Conservation (phyloP, 2,888 invertebrate species). For the Crocallis elinguaria region DNA sequence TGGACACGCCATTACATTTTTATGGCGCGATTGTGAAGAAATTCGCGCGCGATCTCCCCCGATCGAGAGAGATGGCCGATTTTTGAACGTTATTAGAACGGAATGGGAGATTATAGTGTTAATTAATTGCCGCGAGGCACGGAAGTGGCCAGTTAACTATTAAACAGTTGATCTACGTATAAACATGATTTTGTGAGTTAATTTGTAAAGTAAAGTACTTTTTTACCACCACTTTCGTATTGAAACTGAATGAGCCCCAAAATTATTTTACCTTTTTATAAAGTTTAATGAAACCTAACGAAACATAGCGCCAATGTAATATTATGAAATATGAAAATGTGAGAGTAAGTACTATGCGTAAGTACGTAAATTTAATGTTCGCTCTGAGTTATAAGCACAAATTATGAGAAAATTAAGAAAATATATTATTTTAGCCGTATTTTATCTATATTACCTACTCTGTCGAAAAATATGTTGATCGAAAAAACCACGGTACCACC, state of each 20-base stretch:
- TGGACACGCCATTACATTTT: constrained; percentile 63
- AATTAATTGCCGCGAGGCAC: constrained; percentile 39
- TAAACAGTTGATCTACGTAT: too few relatives aligned
- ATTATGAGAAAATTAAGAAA: constrained; percentile 44
- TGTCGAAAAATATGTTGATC: too few relatives aligned
- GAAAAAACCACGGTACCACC: too few relatives aligned
- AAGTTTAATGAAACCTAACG: constrained; percentile 1
- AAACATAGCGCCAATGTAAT: neutral
- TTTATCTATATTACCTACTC: neutral
- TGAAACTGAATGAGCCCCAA: too few relatives aligned
- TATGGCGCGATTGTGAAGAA: constrained; percentile 54
- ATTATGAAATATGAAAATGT: constrained; percentile 28
- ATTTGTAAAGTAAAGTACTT: neutral
- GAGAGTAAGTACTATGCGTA: constrained; percentile 29
- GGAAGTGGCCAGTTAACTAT: constrained; percentile 4
- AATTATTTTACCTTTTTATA: neutral
- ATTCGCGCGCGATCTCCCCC: constrained; percentile 36
- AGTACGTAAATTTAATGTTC: constrained; percentile 53
- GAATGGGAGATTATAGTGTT: constrained; percentile 42
- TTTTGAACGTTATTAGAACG: constrained; percentile 47
- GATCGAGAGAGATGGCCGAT: constrained; percentile 41
- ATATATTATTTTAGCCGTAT: constrained; percentile 42
- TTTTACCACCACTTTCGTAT: neutral
- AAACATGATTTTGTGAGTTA: too few relatives aligned
- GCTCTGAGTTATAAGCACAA: constrained; percentile 43